Evolutionary conservation across 2,888 invertebrate genomes (phyloP), one percentile per base, ranked within the genome.

Genomic region (Drosophila recens): DNA sequence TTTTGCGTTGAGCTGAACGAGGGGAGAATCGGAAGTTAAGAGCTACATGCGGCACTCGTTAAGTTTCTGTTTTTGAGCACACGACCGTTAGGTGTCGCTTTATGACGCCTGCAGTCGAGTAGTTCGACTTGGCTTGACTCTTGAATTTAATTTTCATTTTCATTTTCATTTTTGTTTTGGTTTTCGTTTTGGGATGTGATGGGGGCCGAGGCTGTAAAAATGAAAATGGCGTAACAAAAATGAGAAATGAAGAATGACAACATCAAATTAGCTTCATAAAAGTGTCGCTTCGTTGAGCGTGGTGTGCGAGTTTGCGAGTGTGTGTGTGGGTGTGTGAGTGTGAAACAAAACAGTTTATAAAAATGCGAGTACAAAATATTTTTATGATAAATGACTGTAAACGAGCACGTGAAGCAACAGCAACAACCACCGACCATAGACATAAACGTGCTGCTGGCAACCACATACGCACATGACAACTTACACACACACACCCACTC

Each of bases 181-280:
- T 56, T 54, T 33, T 53, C 42, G 30, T 42, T 30, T 36, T 34
- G n/a, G 43, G 8, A 40, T 9, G 15, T 15, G 1, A 20, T 6
- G 43, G 5, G 23, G 4, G 17, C 4, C 13, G 27, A 23, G 42
- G 79, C 69, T 73, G 87, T 83, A 79, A 87, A 83, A 87, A 77
- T 59, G 86, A 72, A 76, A 84, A 87, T 85, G 88, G 86, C 73
- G 72, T 75, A 75, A 87, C 84, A 87, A 82, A 84, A 82, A 80
- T 79, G 72, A 76, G 83, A 87, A 85, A 85, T 85, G 88, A 85
- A 85, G 84, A 85, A 85, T 80, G 84, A 85, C 84, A 87, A 86
- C 88, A 87, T 87, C 86, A 85, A 85, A 88, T 85, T 85, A 85
- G 85, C 85, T 85, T 80, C 87, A 85, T 88, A 86, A 85, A 88